These are phyloP conservation scores for Lacerta bilineata DNA, from an alignment of 2,797 vertebrate species.

Conservation along the genomic window DNA sequence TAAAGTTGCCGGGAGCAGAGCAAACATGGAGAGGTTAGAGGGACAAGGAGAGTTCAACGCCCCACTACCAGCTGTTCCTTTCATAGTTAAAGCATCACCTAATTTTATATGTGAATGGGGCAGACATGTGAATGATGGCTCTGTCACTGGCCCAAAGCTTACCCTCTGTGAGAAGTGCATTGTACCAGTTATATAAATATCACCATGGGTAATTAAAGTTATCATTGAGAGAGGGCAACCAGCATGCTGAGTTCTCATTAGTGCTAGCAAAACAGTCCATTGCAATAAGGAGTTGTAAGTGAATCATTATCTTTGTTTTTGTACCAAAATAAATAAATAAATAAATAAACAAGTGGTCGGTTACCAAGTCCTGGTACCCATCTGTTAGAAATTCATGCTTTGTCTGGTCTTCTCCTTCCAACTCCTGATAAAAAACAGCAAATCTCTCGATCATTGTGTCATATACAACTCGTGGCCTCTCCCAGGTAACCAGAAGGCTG, in stretches of 20 bases:
- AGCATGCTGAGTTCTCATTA: neutral
- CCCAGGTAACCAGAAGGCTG: slow-evolving; percentile 95
- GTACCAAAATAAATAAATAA: slow-evolving; percentile 1
- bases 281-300: slow-evolving; percentile 37
- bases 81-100: neutral
- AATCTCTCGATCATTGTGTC: slow-evolving; percentile 93
- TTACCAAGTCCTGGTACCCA: slow-evolving; percentile 98
- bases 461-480: slow-evolving; percentile 93
- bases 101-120: neutral
- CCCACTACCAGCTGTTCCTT: too few relatives aligned
- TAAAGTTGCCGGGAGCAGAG: neutral
- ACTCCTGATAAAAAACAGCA: slow-evolving; percentile 87
- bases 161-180: neutral
- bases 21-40: neutral
- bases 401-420: slow-evolving; percentile 80
- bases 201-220: neutral
- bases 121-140: neutral
- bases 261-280: neutral
- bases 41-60: too few relatives aligned
- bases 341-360: slow-evolving; percentile 62
- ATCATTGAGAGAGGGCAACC: neutral
- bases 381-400: slow-evolving; percentile 92
- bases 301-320: slow-evolving; percentile 30
- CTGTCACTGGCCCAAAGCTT: neutral
- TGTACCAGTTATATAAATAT: neutral